Percentiles rank a stretch among this genome's conserved stretches.
Evolutionary conservation across 2,888 invertebrate genomes (phyloP).

Genomic region (Ametastegia equiseti): DNA sequence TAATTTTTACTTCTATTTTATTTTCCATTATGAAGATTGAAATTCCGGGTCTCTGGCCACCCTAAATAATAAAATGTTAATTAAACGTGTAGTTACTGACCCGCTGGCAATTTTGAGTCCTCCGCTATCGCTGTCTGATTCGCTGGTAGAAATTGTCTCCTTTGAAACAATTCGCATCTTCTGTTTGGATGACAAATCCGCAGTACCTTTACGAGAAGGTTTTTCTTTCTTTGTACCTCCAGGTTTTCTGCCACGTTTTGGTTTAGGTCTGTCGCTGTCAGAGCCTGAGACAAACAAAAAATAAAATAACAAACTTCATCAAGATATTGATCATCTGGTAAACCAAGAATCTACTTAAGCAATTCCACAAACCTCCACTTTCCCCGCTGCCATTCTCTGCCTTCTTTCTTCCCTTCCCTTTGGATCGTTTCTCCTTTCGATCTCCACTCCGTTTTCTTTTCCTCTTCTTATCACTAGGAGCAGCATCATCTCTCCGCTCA

Average conservation of each 20-base stretch:
- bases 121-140: constrained; percentile 85
- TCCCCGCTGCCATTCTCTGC: constrained; percentile 68
- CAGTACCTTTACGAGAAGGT: constrained; percentile 74
- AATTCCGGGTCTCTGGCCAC: no score
- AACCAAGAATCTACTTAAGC: constrained; percentile 53
- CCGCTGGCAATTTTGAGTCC: constrained; percentile 79
- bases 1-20: no score
- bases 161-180: constrained; percentile 94
- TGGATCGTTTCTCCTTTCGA: constrained; percentile 69
- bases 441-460: constrained; percentile 71
- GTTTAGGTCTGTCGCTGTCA: constrained; percentile 83
- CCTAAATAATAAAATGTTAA: no score
- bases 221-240: constrained; percentile 67
- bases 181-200: constrained; percentile 88
- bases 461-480: constrained; percentile 73
- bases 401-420: constrained; percentile 71
- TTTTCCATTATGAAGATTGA: no score
- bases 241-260: constrained; percentile 80
- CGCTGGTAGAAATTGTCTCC: constrained; percentile 95
- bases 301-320: not conserved
- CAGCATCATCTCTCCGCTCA: constrained; percentile 75
- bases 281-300: constrained; percentile 77
- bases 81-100: no score
- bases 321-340: no score
- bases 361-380: constrained; percentile 67